Evolutionary conservation across 2,797 vertebrate species (phyloP), one percentile per base, ranked within the genome.

Genomic region (Enteromius thamalakanensis): DNA sequence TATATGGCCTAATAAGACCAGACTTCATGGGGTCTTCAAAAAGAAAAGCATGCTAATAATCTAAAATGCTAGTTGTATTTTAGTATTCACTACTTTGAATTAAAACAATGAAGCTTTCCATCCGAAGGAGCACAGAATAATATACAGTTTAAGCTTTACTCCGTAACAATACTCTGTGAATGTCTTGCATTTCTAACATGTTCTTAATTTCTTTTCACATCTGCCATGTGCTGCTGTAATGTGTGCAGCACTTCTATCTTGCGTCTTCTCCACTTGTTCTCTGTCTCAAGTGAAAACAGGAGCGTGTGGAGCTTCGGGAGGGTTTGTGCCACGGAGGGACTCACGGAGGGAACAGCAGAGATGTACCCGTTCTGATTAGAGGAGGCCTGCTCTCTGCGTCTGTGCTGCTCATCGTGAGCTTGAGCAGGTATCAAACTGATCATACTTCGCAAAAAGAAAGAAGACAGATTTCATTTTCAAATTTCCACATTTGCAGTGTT

Each of bases 361-460:
- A 55, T 29, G 10, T 64, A 21, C 0, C 17, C 34, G 32, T 55
- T 67, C 26, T 1, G 11, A 6, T 67, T 2, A 21, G 45, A 65
- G 69, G 70, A 75, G 17, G n/a, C 11, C 9, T 40, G 12, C 71
- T 65, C 67, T 29, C 8, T 29, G 23, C 34, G 23, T 15, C 14
- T 58, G 29, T 86, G 67, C 0, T 76, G 19, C 21, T 81, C 67
- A 0, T 29, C 6, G 8, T 67, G 60, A 37, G 81, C 26, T 11
- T 84, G 88, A 80, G 91, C 53, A 86, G 88, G 87, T 53, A 77
- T 60, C 23, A 88, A 42, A 84, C 89, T 55, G 58, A 86, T 0
- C 58, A 87, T 79, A 0, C 91, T 32, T 82, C 90, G 92, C 68
- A 85, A 79, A 87, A 32, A n/a, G 23, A 47, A 29, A 53, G 21